Conservation (phyloP, 2,113 vertebrate genomes). For the Nicator chloris region DNA sequence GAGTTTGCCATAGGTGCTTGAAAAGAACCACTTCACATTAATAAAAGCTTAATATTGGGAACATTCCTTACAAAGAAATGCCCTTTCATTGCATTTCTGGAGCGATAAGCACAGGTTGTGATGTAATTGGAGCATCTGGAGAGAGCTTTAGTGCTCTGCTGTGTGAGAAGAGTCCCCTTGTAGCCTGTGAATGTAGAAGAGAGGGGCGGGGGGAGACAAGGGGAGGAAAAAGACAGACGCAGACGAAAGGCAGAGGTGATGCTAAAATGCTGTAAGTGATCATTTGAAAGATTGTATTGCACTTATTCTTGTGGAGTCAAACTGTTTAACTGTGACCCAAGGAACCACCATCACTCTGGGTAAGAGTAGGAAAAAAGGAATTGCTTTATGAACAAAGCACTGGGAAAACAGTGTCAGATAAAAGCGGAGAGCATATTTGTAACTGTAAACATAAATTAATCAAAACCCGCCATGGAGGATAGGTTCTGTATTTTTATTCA, state of each 20-base stretch:
- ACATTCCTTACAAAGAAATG: neutral
- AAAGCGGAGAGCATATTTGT: neutral
- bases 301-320: neutral
- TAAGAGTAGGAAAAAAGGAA: neutral
- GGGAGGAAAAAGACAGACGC: neutral
- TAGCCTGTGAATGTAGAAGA: neutral
- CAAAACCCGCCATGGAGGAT: neutral
- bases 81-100: neutral
- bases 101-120: neutral
- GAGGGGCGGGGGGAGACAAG: fast-evolving
- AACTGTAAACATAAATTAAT: neutral
- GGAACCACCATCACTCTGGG: neutral
- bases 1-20: neutral
- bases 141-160: neutral
- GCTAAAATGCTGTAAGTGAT: neutral
- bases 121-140: neutral
- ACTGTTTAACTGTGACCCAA: neutral
- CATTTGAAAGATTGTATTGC: neutral
- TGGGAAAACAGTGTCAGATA: neutral
- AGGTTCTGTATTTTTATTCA: neutral
- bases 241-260: neutral
- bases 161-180: neutral
- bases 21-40: neutral
- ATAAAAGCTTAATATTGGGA: neutral
- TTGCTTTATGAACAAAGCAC: neutral